A percentile compares a stretch with the other conserved stretches of the same genome.
These are phyloP conservation scores for Tupaia chinensis DNA, from an alignment of 2,113 vertebrate species.

Conservation along the genomic window DNA sequence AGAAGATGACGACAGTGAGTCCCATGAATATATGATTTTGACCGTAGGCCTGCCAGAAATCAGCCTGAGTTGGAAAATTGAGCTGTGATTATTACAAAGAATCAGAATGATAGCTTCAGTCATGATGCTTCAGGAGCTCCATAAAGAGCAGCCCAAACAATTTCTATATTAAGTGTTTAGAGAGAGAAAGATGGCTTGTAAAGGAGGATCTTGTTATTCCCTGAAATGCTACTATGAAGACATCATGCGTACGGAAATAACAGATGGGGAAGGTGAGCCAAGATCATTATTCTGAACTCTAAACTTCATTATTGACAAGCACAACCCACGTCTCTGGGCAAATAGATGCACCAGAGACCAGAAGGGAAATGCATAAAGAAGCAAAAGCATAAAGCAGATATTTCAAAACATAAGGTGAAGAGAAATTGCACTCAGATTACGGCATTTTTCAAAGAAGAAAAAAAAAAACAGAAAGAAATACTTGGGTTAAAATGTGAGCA, in stretches of 20 bases:
- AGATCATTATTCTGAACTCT: background rate
- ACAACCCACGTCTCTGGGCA: background rate
- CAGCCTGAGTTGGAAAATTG: background rate
- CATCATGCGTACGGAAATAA: constrained; percentile 53
- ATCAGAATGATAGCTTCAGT: constrained; percentile 18
- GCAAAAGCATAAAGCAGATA: background rate
- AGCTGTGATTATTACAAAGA: constrained; percentile 65
- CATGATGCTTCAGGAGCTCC: background rate
- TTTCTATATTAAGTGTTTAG: constrained; percentile 43
- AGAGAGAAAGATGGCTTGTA: constrained; percentile 53
- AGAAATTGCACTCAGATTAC: background rate
- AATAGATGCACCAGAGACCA: constrained; percentile 5
- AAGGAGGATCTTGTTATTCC: constrained; percentile 51
- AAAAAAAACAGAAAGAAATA: background rate
- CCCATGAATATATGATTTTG: background rate
- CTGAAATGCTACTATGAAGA: constrained; percentile 62
- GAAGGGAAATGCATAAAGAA: background rate
- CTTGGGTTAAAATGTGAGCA: constrained; percentile 50
- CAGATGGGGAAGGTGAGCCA: constrained; percentile 2
- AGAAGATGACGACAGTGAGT: background rate
- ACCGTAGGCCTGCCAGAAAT: background rate
- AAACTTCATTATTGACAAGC: background rate
- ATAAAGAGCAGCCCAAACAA: constrained; percentile 37
- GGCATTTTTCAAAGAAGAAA: background rate
- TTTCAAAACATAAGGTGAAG: constrained; percentile 56